These are phyloP conservation scores for Amphiduros pacificus DNA, from an alignment of 2,888 invertebrate species.

Conservation along the genomic window DNA sequence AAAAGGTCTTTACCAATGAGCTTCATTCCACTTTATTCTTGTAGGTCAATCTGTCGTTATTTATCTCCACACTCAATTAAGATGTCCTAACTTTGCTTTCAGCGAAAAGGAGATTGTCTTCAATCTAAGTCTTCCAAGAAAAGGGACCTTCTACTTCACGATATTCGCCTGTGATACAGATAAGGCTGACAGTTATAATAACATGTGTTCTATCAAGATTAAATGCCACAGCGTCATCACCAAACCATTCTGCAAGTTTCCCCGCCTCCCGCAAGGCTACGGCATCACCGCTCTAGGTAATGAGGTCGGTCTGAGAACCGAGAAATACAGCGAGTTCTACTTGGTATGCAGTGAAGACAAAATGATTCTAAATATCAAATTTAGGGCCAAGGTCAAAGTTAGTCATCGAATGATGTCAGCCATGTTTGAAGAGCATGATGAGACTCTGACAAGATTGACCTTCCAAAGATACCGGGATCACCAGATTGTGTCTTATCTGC, in stretches of 20 bases:
- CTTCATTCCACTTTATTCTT: no score
- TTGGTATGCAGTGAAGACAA: slow-evolving; percentile 34
- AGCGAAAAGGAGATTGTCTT: slow-evolving; percentile 15
- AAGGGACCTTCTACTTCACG: slow-evolving; percentile 25
- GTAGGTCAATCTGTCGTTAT: no score
- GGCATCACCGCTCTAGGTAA: slow-evolving; percentile 13
- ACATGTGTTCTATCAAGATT: slow-evolving; percentile 24
- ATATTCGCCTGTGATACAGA: slow-evolving; percentile 33
- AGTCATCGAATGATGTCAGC: slow-evolving; percentile 35
- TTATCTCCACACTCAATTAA: no score
- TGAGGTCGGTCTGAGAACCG: slow-evolving; percentile 23
- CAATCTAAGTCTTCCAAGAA: slow-evolving; percentile 20
- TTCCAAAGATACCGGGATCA: slow-evolving; percentile 47
- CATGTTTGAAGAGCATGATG: not conserved
- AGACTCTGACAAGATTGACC: slow-evolving; percentile 40
- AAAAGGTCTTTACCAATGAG: no score
- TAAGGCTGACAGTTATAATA: slow-evolving; percentile 20
- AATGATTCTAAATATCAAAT: slow-evolving; percentile 47
- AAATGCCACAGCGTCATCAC: slow-evolving; percentile 16
- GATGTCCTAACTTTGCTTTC: no score
- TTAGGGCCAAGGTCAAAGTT: slow-evolving; percentile 43
- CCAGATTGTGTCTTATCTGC: slow-evolving; percentile 43
- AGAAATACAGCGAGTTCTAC: slow-evolving; percentile 22
- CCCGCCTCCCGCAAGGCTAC: slow-evolving; percentile 24
- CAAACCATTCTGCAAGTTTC: slow-evolving; percentile 26